Evolutionary conservation across 2,113 vertebrate species (phyloP), one percentile per base, ranked within the genome.

Genomic region (Pholis gunnellus): DNA sequence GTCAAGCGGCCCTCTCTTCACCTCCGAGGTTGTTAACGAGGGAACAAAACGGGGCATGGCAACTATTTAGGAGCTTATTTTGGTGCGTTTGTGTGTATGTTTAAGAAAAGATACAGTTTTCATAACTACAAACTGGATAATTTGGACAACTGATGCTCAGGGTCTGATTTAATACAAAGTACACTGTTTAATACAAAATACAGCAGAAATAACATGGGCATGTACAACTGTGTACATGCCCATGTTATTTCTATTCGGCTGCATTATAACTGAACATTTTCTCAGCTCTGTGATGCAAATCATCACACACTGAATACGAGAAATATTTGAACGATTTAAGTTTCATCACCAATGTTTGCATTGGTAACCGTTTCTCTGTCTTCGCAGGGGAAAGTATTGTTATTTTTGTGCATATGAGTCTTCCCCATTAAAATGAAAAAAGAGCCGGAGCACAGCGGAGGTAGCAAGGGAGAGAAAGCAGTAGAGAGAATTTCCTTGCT

Each of bases 401-500:
- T 34, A 2, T 59, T 40, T 46, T 5, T 59, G n/a, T 63, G n/a
- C n/a, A n/a, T 7, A n/a, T 60, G 60, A 85, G 57, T 74, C 31
- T 66, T 59, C 31, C 50, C 79, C 75, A 81, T 86, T 70, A 78
- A 74, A 78, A 79, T 46, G 4, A 71, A 84, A 73, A 70, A 22
- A 27, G 78, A 67, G 31, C 34, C 34, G 11, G 61, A 68, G 78
- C 52, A 73, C 69, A 69, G 69, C 77, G 66, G 56, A 84, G 68
- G 77, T 81, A 78, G 80, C 10, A 4, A 81, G 72, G 36, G 66
- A 63, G 48, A 78, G 63, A 46, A 44, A 46, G 54, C 22, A 38
- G 71, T 25, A 44, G 36, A 71, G 82, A 83, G 65, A 75, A 78
- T 60, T 73, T 88, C 71, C 57, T 82, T 88, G 71, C 78, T 87